Percentiles rank a stretch among this genome's conserved stretches.
Conservation (phyloP, 2,888 invertebrate genomes). For the Idaea biselata region DNA sequence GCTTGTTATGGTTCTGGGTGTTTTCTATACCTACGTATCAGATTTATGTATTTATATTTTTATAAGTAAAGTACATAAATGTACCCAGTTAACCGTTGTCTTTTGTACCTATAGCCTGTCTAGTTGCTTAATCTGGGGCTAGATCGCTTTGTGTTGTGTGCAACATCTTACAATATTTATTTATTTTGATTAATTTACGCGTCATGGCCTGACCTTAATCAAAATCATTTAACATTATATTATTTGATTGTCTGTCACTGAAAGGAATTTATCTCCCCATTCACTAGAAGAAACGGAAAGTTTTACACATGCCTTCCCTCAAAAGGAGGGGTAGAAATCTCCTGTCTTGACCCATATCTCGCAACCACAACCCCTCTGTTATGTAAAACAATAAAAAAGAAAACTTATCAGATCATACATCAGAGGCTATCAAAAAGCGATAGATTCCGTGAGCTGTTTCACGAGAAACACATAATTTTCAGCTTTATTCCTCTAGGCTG, state of each 20-base stretch:
- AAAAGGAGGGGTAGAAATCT: neutral
- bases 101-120: too few species aligned
- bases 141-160: too few species aligned
- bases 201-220: neutral
- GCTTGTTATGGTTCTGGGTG: too few species aligned
- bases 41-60: too few species aligned
- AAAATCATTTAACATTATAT: neutral
- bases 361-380: neutral
- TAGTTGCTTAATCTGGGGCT: too few species aligned
- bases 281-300: neutral
- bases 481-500: constrained; percentile 3
- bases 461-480: constrained; percentile 5
- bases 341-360: neutral
- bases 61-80: too few species aligned
- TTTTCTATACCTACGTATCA: too few species aligned
- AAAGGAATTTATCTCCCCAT: neutral
- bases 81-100: too few species aligned
- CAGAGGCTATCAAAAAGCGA: constrained; percentile 4
- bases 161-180: too few species aligned
- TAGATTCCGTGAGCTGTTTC: neutral
- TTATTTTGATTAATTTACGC: too few species aligned
- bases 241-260: neutral
- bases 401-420: constrained; percentile 5
- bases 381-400: constrained; percentile 3
- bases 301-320: neutral